Conservation (phyloP, 2,888 invertebrate species). For the Synergus gifuensis region DNA sequence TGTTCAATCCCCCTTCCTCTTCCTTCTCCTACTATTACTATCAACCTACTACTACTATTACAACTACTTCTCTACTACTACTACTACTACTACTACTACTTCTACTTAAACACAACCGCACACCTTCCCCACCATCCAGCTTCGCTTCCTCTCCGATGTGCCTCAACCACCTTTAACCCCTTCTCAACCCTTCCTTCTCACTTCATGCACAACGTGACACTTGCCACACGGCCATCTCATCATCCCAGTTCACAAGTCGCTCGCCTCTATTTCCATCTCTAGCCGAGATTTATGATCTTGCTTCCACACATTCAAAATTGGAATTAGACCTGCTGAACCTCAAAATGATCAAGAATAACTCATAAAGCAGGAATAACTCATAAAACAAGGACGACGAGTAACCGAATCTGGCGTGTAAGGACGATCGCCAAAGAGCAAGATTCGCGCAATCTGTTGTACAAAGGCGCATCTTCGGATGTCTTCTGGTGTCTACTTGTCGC, state of each 20-base stretch:
- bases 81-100: conserved; percentile 72
- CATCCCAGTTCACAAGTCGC: conserved; percentile 23
- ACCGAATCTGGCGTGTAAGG: too few relatives aligned
- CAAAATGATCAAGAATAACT: background rate
- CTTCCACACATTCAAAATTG: background rate
- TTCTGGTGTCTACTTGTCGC: conserved; percentile 65
- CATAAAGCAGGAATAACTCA: background rate
- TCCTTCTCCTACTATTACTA: conserved; percentile 75
- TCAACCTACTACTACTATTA: conserved; percentile 70
- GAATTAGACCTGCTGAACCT: background rate
- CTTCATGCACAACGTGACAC: conserved; percentile 65
- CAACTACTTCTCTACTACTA: conserved; percentile 59
- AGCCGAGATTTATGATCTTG: background rate
- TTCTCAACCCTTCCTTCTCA: conserved; percentile 74
- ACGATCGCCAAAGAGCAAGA: background rate
- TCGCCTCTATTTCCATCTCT: background rate
- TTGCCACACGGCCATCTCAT: conserved; percentile 60
- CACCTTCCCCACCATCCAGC: conserved; percentile 74
- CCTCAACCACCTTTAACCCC: conserved; percentile 62
- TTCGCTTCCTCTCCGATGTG: conserved; percentile 65
- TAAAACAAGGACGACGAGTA: too few relatives aligned
- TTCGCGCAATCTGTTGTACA: conserved; percentile 65
- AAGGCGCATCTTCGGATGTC: conserved; percentile 58
- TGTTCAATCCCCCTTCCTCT: conserved; percentile 67
- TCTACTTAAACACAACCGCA: conserved; percentile 76